Evolutionary conservation across 2,888 invertebrate species (phyloP).

Genomic region (Neoitamus cyanurus): DNA sequence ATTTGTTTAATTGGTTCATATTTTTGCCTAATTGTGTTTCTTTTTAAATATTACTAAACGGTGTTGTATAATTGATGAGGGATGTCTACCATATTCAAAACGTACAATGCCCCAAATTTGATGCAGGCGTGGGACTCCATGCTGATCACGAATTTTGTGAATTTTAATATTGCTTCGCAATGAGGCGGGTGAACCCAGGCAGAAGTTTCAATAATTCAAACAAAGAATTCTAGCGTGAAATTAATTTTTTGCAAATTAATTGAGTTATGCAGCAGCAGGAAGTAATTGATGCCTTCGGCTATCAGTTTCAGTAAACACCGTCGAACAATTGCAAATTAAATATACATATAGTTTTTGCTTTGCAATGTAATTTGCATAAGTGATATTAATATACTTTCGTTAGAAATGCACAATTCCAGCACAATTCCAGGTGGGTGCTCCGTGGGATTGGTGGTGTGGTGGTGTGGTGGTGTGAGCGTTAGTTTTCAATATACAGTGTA

Average conservation of each 20-base stretch:
- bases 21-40: conserved; percentile 11
- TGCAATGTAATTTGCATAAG: too few species aligned
- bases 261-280: background rate
- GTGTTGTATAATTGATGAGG: background rate
- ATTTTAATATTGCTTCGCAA: background rate
- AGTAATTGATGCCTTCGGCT: background rate
- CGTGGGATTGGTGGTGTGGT: too few species aligned
- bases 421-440: too few species aligned
- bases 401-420: too few species aligned
- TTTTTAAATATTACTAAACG: background rate
- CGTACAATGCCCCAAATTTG: background rate
- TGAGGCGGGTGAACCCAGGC: background rate
- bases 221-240: background rate
- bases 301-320: too few species aligned
- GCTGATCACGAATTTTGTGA: background rate
- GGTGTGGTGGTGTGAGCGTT: too few species aligned
- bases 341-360: too few species aligned
- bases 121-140: background rate
- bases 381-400: too few species aligned
- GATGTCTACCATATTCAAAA: background rate
- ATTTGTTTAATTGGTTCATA: conserved; percentile 8
- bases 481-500: too few species aligned
- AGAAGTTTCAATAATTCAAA: background rate
- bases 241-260: background rate
- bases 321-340: too few species aligned